phyloP scores from a whole-genome alignment of 2,797 vertebrate genomes.

The Gymnothorax reevesii region DNA sequence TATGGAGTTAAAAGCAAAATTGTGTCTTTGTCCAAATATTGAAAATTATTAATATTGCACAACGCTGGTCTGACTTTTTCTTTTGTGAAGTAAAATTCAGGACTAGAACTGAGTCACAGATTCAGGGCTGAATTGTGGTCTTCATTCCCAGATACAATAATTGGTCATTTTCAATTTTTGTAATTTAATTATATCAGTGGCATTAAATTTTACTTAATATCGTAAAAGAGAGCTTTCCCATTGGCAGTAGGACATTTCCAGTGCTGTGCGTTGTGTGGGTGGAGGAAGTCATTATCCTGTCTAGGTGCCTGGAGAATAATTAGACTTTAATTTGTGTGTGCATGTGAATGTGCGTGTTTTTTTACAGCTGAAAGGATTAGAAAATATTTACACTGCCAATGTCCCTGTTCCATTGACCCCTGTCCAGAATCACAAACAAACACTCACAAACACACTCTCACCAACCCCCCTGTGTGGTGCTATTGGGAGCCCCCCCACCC shows the following conservation, averaged over 20 bases:
- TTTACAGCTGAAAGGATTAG: slow-evolving; percentile 42
- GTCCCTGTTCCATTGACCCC: slow-evolving; percentile 63
- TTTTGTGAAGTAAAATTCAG: neutral
- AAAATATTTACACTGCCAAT: slow-evolving; percentile 66
- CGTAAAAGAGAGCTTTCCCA: neutral
- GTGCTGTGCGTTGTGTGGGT: neutral
- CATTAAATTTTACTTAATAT: slow-evolving; percentile 5
- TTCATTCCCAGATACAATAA: neutral
- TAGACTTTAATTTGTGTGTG: slow-evolving; percentile 74
- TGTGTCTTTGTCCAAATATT: neutral
- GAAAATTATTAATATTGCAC: neutral
- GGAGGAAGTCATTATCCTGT: slow-evolving; percentile 39
- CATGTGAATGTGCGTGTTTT: slow-evolving; percentile 17
- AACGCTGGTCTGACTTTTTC: neutral
- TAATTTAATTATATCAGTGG: neutral
- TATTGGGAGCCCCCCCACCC: slow-evolving; percentile 35
- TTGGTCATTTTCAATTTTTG: neutral
- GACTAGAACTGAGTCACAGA: neutral
- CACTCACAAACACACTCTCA: slow-evolving; percentile 34
- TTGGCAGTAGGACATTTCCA: neutral
- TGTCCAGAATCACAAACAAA: slow-evolving; percentile 50
- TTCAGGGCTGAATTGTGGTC: neutral
- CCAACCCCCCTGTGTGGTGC: slow-evolving; percentile 42
- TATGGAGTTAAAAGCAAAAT: too few species aligned
- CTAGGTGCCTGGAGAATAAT: slow-evolving; percentile 71